These are phyloP conservation scores for Atethmia centrago DNA, from an alignment of 2,888 invertebrate genomes.

Conservation along the genomic window DNA sequence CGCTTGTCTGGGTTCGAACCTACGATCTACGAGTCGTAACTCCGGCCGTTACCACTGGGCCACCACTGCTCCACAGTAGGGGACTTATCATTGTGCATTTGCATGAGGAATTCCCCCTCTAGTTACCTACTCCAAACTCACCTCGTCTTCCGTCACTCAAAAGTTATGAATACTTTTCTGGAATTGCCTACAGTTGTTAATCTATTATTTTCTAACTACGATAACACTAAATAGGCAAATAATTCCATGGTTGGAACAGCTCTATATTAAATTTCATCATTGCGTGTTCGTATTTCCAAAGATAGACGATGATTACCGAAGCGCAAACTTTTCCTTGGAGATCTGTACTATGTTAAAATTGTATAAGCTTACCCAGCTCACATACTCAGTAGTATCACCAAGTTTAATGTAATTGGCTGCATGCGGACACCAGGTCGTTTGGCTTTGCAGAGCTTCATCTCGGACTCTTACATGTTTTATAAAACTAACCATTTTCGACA, in stretches of 20 bases:
- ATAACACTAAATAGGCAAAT: neutral
- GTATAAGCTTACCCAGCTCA: neutral
- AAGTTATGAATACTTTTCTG: neutral
- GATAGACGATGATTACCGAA: neutral
- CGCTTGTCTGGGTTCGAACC: too few relatives aligned
- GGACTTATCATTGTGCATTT: neutral
- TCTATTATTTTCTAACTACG: neutral
- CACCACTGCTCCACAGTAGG: too few relatives aligned
- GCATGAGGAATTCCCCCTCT: neutral
- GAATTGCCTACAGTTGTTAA: neutral
- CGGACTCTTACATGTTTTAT: neutral
- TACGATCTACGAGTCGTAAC: too few relatives aligned
- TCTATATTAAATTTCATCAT: neutral
- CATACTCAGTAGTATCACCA: neutral
- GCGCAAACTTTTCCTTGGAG: neutral
- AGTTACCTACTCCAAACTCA: neutral
- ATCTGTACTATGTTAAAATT: too few relatives aligned
- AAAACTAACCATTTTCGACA: conserved; percentile 51
- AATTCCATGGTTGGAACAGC: neutral
- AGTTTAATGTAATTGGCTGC: neutral
- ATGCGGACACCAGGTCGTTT: neutral
- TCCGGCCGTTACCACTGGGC: too few relatives aligned
- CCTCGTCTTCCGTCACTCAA: neutral
- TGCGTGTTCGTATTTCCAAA: neutral
- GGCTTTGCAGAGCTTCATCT: neutral